phyloP scores from a whole-genome alignment of 2,888 invertebrate species.

The Linyphia triangularis region DNA sequence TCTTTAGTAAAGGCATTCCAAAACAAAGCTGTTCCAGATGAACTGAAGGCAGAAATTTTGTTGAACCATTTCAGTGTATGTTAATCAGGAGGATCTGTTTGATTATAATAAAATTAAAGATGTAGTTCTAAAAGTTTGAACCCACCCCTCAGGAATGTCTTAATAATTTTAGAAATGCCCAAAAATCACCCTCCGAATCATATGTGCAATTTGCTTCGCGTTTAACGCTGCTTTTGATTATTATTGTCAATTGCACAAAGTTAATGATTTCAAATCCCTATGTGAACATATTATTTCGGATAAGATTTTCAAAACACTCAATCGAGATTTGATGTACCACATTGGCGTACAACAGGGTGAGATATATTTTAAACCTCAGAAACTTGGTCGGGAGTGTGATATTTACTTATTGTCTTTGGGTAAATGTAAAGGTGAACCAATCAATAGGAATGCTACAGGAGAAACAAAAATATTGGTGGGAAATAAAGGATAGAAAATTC shows the following conservation, averaged over 20 bases:
- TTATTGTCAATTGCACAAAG: not conserved
- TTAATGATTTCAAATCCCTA: conserved; percentile 10
- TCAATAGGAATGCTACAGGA: not conserved
- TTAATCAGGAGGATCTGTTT: not conserved
- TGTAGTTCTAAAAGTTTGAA: conserved; percentile 10
- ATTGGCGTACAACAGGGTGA: conserved; percentile 20
- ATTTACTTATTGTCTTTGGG: conserved; percentile 18
- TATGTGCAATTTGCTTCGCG: conserved; percentile 12
- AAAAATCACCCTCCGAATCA: not conserved
- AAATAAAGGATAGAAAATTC: not conserved
- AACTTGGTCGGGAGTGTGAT: not conserved
- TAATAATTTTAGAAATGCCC: not conserved
- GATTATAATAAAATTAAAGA: conserved; percentile 16
- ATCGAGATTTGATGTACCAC: not conserved
- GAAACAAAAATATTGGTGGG: not conserved
- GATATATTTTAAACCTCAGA: not conserved
- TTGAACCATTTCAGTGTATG: conserved; percentile 26
- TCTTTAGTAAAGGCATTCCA: conserved; percentile 28
- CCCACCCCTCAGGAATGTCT: conserved; percentile 8
- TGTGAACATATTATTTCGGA: conserved; percentile 1
- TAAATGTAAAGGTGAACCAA: not conserved
- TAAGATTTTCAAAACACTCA: conserved; percentile 1
- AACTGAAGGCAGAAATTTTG: conserved; percentile 16
- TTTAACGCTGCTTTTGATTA: no score
- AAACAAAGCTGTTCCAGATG: conserved; percentile 10